Conservation (phyloP, 2,113 vertebrate species). For the Nothocercus nigrocapillus region DNA sequence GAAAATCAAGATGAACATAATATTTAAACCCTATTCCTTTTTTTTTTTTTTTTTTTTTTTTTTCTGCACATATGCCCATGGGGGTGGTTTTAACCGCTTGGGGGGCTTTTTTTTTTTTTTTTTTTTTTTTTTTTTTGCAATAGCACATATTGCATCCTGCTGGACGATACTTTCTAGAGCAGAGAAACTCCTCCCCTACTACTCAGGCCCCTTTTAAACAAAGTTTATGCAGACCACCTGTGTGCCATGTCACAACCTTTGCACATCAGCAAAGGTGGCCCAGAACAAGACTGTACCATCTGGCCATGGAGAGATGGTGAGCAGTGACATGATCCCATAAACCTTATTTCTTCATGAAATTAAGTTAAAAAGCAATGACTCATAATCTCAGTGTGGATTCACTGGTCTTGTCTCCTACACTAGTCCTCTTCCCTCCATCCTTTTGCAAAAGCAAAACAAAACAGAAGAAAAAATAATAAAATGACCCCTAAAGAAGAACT, state of each 20-base stretch:
- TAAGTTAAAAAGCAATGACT: not conserved
- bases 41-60: not conserved
- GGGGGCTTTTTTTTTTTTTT: not conserved
- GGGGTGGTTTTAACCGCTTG: not conserved
- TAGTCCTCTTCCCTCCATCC: not conserved
- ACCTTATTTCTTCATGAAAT: not conserved
- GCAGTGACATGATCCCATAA: not conserved
- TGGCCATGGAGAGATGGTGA: not conserved
- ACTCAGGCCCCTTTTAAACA: not conserved
- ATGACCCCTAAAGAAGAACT: not conserved
- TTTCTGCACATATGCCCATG: not conserved
- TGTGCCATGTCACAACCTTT: rapidly evolving
- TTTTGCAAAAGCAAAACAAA: not conserved
- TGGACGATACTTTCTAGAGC: not conserved
- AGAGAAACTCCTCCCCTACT: not conserved
- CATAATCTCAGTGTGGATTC: not conserved
- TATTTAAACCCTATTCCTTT: not conserved
- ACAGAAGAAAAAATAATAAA: not conserved
- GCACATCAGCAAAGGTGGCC: rapidly evolving
- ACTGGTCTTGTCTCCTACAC: not conserved
- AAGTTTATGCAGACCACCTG: not conserved
- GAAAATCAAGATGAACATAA: not conserved
- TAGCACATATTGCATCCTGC: not conserved
- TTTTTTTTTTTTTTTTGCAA: not conserved
- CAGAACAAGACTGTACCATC: rapidly evolving